Base-by-base conservation (phyloP, 2,888 invertebrate genomes). In the Conistra vaccinii region DNA sequence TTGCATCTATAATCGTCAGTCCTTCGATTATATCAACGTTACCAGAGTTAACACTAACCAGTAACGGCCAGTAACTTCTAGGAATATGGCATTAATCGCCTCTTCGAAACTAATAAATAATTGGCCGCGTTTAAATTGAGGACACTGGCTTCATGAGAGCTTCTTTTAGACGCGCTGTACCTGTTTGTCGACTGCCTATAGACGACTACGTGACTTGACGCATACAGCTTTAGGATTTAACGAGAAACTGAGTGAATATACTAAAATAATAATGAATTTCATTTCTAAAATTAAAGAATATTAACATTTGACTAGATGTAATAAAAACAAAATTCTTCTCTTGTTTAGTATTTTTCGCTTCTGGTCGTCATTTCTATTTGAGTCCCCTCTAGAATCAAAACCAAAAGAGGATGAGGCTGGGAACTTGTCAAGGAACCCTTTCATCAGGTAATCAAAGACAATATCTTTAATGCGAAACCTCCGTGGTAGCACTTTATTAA, bases 71-170 rank as follows among this genome's bases (percentile, higher is more conserved):
- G 20, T 63, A 58, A 60, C 1, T 32, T 66, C 23, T 7, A 32
- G 26, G 26, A n/a, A 57, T 57, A 45, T 10, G 29, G 7, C 23
- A 48, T 39, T 14, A 17, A 48, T 48, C 23, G 48, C 6, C n/a
- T 51, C n/a, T 51, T 71, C 9, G 29, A 58, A 53, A 35, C 17
- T 26, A 3, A 60, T 23, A 61, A 55, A 39, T 2, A 35, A n/a
- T 26, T 73, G 62, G 17, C 62, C 74, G 35, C 63, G 5, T 29
- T 74, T 39, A 2, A 39, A 74, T 48, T 63, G 55, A 74, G 73
- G 73, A 2, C 73, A 74, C 6, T 29, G 12, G 26, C 32, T 26
- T 42, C 14, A 32, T 9, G 51, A 35, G 53, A 10, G 61, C 62
- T 73, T 73, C 73, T 61, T 60, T 45, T 26, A 53, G 45, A 62